Base-by-base conservation (phyloP, 2,113 vertebrate species). In the Chamaea fasciata region DNA sequence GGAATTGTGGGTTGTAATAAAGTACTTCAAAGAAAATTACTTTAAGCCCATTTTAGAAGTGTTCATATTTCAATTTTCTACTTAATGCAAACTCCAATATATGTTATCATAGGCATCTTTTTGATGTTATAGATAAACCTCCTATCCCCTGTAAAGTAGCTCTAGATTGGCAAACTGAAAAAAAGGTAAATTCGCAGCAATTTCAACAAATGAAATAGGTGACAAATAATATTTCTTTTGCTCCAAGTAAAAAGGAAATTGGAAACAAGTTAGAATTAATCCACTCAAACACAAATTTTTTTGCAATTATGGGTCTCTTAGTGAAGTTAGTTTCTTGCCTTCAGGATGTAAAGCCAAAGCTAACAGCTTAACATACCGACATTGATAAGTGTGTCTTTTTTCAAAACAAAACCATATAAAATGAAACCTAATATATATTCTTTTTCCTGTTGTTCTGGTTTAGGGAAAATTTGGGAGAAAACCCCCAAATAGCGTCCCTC, bases 261-360 rank as follows among this genome's bases (percentile, higher is more conserved):
- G 11, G 30, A 89, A 96, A 95, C 30, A 80, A 60, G 10, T 69
- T 83, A 65, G 92, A 89, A 76, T 57, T 60, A 77, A 59, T 85
- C 33, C 79, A 59, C 23, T 85, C 31, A 47, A 91, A 85, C 30
- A 89, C 57, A 47, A 11, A 1, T 22, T 63, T 63, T 76, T 92
- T 93, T 91, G 30, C 42, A 76, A 88, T 91, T 95, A 62, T 83
- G 59, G 65, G 11, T 14, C 21, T 85, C 26, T 75, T 87, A 85
- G 33, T 89, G 53, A 93, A 92, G 52, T 94, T 87, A 92, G 5
- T 23, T 88, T 73, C 68, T 94, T 79, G 41, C 47, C 75, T 92
- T 88, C 83, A 77, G 68, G 74, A 80, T 82, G 37, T 79, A 49
- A 89, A 96, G 74, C 74, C 80, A 95, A 96, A 95, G 42, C 31